Evolutionary conservation across 1,140 invertebrate species (phyloP).

Genomic region (Drosophila asahinai): DNA sequence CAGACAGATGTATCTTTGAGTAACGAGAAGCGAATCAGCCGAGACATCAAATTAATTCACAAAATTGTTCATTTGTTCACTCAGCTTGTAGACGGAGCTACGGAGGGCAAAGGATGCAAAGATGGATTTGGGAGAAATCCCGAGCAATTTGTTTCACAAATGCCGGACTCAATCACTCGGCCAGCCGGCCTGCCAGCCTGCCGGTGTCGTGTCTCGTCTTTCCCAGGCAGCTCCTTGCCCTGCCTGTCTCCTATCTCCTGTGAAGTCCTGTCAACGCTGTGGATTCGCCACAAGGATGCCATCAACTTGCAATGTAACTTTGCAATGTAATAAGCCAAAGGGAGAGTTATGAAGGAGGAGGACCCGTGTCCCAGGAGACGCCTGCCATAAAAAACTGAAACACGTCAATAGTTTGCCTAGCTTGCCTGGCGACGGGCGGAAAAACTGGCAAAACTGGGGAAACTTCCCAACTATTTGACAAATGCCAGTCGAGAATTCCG

Average conservation of each 20-base stretch:
- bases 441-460: not conserved
- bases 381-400: slow-evolving; percentile 39
- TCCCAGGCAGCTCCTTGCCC: slow-evolving; percentile 4
- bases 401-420: slow-evolving; percentile 44
- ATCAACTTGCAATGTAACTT: too few relatives aligned
- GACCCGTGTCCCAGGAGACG: slow-evolving; percentile 41
- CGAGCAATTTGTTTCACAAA: slow-evolving; percentile 67
- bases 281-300: slow-evolving; percentile 22
- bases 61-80: slow-evolving; percentile 48
- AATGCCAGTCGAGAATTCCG: slow-evolving; percentile 48
- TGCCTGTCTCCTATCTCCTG: not conserved
- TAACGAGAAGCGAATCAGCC: slow-evolving; percentile 39
- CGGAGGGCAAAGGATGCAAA: slow-evolving; percentile 18
- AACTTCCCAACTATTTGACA: slow-evolving; percentile 60
- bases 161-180: slow-evolving; percentile 66
- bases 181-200: not conserved
- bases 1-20: slow-evolving; percentile 33
- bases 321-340: slow-evolving; percentile 42
- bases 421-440: too few relatives aligned
- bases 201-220: slow-evolving; percentile 12
- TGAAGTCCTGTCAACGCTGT: slow-evolving; percentile 39
- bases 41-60: slow-evolving; percentile 59
- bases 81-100: slow-evolving; percentile 4
- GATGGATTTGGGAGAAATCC: slow-evolving; percentile 46
- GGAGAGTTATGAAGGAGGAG: slow-evolving; percentile 1